Conservation (phyloP, 2,113 vertebrate species). For the Irena cyanogastra region DNA sequence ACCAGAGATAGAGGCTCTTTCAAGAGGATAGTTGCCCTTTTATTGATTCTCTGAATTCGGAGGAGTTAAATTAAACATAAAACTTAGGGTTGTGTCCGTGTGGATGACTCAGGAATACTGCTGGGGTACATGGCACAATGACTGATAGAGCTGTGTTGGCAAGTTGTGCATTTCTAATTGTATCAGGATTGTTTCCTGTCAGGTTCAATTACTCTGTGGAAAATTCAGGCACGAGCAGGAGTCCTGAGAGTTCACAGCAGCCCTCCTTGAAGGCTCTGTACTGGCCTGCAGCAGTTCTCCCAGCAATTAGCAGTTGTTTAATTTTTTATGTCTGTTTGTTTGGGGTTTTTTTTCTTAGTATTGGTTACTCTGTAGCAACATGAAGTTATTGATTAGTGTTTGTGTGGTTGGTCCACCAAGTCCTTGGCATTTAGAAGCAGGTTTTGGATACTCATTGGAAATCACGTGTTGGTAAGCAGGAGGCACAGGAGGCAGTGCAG, state of each 20-base stretch:
- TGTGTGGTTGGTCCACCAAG: not conserved
- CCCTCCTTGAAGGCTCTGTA: accelerated
- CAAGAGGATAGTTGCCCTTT: not conserved
- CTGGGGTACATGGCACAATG: not conserved
- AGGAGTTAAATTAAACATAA: not conserved
- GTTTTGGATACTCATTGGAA: not conserved
- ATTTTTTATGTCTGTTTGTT: not conserved
- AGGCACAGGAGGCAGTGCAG: not conserved
- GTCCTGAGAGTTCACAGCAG: not conserved
- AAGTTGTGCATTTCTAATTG: not conserved
- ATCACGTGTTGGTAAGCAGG: not conserved
- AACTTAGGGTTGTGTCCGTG: accelerated
- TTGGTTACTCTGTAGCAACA: not conserved
- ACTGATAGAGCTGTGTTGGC: not conserved
- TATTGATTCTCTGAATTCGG: not conserved
- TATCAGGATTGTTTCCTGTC: not conserved
- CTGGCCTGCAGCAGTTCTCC: not conserved
- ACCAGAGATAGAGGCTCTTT: not conserved
- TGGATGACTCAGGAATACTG: not conserved
- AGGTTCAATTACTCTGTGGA: not conserved
- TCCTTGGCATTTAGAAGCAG: not conserved
- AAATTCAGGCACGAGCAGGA: not conserved
- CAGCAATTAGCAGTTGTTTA: not conserved
- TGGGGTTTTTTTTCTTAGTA: too few species aligned
- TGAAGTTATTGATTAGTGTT: not conserved